Evolutionary conservation across 2,113 vertebrate species (phyloP).

Genomic region (Carollia perspicillata): DNA sequence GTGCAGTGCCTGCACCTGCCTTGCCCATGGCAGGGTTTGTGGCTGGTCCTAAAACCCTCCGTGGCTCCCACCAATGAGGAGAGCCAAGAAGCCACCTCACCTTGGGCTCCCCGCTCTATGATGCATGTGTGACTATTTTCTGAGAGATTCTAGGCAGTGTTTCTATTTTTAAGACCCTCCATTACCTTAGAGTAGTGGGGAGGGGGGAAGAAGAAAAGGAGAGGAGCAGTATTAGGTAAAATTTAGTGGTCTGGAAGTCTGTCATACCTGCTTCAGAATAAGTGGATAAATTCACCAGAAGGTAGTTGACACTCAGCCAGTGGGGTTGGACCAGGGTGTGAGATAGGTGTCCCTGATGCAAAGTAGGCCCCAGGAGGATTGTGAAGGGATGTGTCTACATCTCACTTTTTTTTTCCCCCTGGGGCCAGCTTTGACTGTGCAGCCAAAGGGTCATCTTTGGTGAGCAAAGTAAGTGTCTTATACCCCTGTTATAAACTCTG

Average conservation of each 20-base stretch:
- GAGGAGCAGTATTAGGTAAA: not conserved
- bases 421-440: not conserved
- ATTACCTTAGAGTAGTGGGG: not conserved
- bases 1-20: not conserved
- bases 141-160: not conserved
- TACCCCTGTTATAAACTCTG: not conserved
- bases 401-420: not conserved
- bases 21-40: rapidly evolving
- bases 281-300: not conserved
- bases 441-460: not conserved
- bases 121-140: not conserved
- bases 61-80: not conserved
- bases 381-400: not conserved
- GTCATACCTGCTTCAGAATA: not conserved
- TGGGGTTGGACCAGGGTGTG: not conserved
- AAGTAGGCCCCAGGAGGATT: no score
- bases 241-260: not conserved
- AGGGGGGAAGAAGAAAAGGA: not conserved
- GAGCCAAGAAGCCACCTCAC: not conserved
- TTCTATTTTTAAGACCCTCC: not conserved
- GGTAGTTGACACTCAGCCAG: not conserved
- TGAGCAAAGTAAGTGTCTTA: not conserved
- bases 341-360: rapidly evolving
- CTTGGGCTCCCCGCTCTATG: rapidly evolving
- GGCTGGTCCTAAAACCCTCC: no score